Evolutionary conservation across 64 coral and sea anemone genomes (phyloP), one percentile per base, ranked within the genome.

Genomic region (Acropora tenuis): DNA sequence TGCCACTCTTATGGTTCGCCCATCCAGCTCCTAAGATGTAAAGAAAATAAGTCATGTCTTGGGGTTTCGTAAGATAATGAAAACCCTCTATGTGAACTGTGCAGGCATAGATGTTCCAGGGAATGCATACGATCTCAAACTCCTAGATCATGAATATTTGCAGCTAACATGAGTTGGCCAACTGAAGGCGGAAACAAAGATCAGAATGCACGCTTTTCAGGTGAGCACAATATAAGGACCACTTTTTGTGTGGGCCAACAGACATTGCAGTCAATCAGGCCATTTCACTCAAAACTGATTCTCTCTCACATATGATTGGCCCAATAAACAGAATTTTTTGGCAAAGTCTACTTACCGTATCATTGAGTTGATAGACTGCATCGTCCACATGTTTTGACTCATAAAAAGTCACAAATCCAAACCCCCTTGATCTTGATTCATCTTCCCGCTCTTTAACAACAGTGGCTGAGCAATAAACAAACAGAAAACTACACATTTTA

Each of bases 331-430:
- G 42, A 89, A 50, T 15, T 12, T 11, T 10, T 7, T 11, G 13
- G 10, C 11, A 15, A 63, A 63, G 11, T 13, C 3, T 63, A 63
- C 11, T 53, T 80, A 90, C 88, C 50, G 47, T 15, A 1, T 61
- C 67, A 80, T 90, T 75, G 1, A 73, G 18, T 5, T 82, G 46
- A 4, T 43, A 44, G 8, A 48, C 19, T 43, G 79, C 89, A 10
- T 66, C 44, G 60, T 80, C 45, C 8, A 83, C 8, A 58, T 53
- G 17, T 15, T 82, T 57, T 2, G 17, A 8, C 16, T 57, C 58
- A 55, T 43, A 52, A 6, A 90, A 47, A 4, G 78, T 82, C 10
- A 90, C 89, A 90, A 90, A 90, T 3, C 89, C 89, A 90, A 90
- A 90, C 6, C 89, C 89, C 13, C 78, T 90, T 42, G 78, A 82